A percentile compares a stretch with the other conserved stretches of the same genome.
Conservation (phyloP, 2,797 vertebrate genomes). For the Schizopygopsis pylzovi region DNA sequence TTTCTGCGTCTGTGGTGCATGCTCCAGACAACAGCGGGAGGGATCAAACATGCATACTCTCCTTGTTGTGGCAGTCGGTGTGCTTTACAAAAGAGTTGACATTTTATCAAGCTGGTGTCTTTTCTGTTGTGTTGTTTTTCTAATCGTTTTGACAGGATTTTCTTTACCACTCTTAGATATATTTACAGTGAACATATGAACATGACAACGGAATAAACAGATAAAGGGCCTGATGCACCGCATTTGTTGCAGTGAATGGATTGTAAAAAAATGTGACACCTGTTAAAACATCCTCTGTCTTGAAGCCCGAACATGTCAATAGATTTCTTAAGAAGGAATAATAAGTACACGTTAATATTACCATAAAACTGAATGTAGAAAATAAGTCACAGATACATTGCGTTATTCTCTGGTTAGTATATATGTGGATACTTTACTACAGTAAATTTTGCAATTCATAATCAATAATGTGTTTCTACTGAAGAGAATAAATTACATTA, state of each 20-base stretch:
- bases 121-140: constrained; percentile 41
- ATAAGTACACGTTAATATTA: not conserved
- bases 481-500: not conserved
- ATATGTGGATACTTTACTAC: not conserved
- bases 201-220: constrained; percentile 24
- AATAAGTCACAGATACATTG: not conserved
- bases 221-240: not conserved
- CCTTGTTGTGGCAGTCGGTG: constrained; percentile 40
- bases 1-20: constrained; percentile 21
- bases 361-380: not conserved
- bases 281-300: constrained; percentile 1
- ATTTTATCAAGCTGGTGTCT: constrained; percentile 29
- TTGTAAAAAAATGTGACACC: constrained; percentile 10
- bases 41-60: constrained; percentile 53
- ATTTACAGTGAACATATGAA: constrained; percentile 17
- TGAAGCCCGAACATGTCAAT: not conserved
- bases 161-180: constrained; percentile 24
- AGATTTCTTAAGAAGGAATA: not conserved
- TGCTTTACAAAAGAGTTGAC: constrained; percentile 45
- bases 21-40: constrained; percentile 33
- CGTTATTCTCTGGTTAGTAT: not conserved
- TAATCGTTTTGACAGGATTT: not conserved
- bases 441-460: constrained; percentile 5
- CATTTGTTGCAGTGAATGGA: not conserved
- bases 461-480: not conserved